Base-by-base conservation (phyloP, 2,113 vertebrate genomes). In the Psittacus erithacus region DNA sequence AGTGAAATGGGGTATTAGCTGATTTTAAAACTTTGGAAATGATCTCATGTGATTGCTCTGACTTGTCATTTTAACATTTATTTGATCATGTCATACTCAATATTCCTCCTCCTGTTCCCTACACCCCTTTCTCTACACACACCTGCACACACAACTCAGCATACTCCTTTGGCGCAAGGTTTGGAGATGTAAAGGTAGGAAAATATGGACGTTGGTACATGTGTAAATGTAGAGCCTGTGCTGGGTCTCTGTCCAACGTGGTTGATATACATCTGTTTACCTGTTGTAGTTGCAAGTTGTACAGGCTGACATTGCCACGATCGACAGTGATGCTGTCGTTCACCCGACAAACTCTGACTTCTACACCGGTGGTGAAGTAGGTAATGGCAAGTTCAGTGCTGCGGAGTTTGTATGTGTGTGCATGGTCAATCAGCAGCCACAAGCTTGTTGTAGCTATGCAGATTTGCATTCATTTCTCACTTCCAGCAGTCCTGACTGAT, bases 201-300 rank as follows among this genome's bases (percentile, higher is more conserved):
- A 86, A 97, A 97, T 95, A 96, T 97, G 95, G 96, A 97, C 97
- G 95, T 95, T 98, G 98, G 98, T 98, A 98, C 98, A 23, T 97
- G 97, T 97, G 97, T 98, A 92, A 98, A 97, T 98, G 98, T 98
- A 98, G 97, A 97, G 96, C 98, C 98, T 98, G 97, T 98, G 96
- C 96, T 97, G 98, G 98, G 97, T 98, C 98, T 97, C 98, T 97
- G 97, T 98, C 98, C 98, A 98, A 97, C 98, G 97, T 98, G 97
- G 98, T 99, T 99, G 98, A 99, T 98, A 97, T 98, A 97, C 98
- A 98, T 99, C 97, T 99, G 98, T 99, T 99, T 99, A 99, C 98
- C 98, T 99, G 98, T 99, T 98, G 98, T 99, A 99, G 99, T 99
- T 99, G 98, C 99, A 99, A 99, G 99, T 99, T 99, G 99, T 99